Conservation (phyloP, 2,113 vertebrate genomes). For the Regulus satrapa region DNA sequence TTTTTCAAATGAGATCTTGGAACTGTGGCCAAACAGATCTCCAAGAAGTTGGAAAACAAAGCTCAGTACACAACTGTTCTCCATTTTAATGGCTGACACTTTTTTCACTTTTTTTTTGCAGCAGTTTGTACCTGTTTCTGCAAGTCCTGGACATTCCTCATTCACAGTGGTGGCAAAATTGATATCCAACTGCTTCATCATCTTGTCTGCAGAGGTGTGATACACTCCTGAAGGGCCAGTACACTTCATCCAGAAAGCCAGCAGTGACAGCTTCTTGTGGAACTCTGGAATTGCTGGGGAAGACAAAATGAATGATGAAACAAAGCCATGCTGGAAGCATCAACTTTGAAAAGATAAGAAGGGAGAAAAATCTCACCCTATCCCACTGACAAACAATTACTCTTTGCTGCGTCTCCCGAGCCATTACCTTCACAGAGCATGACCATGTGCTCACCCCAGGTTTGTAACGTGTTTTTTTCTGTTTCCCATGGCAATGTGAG, state of each 20-base stretch:
- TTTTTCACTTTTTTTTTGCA: neutral
- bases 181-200: slow-evolving; percentile 83
- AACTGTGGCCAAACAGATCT: neutral
- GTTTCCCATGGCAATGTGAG: neutral
- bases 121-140: slow-evolving; percentile 79
- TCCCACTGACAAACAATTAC: neutral
- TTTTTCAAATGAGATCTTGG: neutral
- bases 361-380: neutral
- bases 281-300: slow-evolving; percentile 85
- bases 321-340: neutral
- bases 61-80: neutral
- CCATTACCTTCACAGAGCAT: neutral
- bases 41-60: neutral
- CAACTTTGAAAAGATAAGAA: neutral
- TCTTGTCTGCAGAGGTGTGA: slow-evolving; percentile 85
- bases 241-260: slow-evolving; percentile 91
- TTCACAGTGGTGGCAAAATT: slow-evolving; percentile 77
- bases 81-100: neutral
- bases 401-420: neutral
- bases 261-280: slow-evolving; percentile 78
- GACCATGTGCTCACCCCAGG: neutral
- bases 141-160: slow-evolving; percentile 77
- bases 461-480: neutral
- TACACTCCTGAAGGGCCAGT: slow-evolving; percentile 81
- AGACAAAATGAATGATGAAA: neutral